Base-by-base conservation (phyloP, 2,888 invertebrate genomes). In the Drosophila suboccidentalis region DNA sequence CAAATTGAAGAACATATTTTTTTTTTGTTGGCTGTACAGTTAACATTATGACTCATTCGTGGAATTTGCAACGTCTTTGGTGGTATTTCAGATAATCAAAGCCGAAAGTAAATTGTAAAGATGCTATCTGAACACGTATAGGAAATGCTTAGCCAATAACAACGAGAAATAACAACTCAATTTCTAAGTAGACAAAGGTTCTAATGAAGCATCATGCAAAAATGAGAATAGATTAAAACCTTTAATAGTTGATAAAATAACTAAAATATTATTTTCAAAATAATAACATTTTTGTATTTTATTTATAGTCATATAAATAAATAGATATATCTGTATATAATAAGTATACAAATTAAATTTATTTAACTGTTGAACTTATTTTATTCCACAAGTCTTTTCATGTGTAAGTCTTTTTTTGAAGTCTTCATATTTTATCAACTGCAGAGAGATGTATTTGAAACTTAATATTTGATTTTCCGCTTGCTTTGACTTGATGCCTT, bases 381-480 rank as follows among this genome's bases (percentile, higher is more conserved):
- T 2, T 15, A 15, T 15, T 8, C 2, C 46, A 19, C 50, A 34
- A n/a, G 1, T 22, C 13, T 4, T 1, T 39, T 6, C 39, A n/a
- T n/a, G 11, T 34, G 4, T 2, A 49, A 11, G 3, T 34, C 19
- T 4, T 4, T 3, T 3, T 55, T 55, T 36, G 34, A 44, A 15
- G 34, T 44, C 9, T 2, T 1, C 1, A 17, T 10, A 15, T 49
- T 34, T 49, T n/a, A 22, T 51, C 13, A 13, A 1, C 17, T 34
- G 19, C 11, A 43, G 10, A 11, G 5, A 13, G 26, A 43, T 43
- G 32, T 60, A 51, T 41, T 50, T 19, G 41, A 41, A 51, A 61
- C 19, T 22, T 8, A 50, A 44, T 62, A 59, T 78, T 78, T 74
- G 78, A 83, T 83, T 84, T 86, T 74, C 78, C 78, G 80, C 73